These are phyloP conservation scores for Vollenhovia emeryi DNA, from an alignment of 1,140 invertebrate species.

Conservation along the genomic window DNA sequence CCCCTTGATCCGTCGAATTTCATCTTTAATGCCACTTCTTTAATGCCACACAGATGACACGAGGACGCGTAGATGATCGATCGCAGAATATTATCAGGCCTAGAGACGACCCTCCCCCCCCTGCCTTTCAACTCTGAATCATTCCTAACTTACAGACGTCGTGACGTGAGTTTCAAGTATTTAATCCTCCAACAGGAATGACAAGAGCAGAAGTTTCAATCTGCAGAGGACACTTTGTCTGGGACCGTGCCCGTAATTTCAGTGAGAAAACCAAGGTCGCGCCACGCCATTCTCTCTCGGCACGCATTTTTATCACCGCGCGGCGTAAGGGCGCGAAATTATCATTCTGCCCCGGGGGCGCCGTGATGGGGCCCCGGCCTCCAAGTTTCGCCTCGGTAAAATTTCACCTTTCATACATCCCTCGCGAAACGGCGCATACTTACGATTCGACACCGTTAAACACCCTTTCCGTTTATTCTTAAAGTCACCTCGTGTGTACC, in stretches of 20 bases:
- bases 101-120: background rate
- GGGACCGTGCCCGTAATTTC: background rate
- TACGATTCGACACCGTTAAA: slow-evolving; percentile 55
- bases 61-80: background rate
- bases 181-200: background rate
- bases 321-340: slow-evolving; percentile 4
- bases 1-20: background rate
- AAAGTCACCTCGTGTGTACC: background rate
- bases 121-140: background rate
- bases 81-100: background rate
- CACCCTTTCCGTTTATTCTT: slow-evolving; percentile 41
- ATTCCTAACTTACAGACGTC: background rate
- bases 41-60: background rate
- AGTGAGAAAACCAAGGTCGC: background rate
- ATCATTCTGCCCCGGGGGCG: background rate
- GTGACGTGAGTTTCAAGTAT: background rate
- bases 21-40: background rate
- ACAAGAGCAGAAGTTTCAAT: background rate
- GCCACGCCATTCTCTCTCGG: slow-evolving; percentile 1
- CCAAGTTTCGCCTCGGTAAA: background rate
- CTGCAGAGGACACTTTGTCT: background rate
- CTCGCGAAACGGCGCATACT: background rate
- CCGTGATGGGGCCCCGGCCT: background rate
- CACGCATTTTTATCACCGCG: background rate
- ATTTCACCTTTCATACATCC: slow-evolving; percentile 14